These are phyloP conservation scores for Mesitornis unicolor DNA, from an alignment of 2,113 vertebrate species.

Conservation along the genomic window DNA sequence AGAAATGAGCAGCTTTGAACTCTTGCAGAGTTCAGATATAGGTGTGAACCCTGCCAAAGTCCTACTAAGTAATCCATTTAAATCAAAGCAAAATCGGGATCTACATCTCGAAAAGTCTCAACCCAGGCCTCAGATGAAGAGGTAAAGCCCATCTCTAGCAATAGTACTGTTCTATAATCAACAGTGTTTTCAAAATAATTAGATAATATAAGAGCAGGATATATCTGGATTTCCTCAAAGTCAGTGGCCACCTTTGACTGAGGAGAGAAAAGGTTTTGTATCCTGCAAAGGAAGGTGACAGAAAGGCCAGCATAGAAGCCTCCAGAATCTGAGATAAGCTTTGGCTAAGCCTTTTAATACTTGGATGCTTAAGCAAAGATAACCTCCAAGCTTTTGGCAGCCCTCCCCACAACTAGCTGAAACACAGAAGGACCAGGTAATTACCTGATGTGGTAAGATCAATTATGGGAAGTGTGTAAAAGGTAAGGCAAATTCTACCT, in stretches of 20 bases:
- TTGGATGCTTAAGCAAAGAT: conserved; percentile 38
- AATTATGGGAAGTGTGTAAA: conserved; percentile 53
- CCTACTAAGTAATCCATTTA: not conserved
- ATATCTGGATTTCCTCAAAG: not conserved
- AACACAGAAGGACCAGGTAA: conserved; percentile 53
- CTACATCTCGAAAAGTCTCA: not conserved
- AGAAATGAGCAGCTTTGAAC: not conserved
- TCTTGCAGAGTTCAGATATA: not conserved
- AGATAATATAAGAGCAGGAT: not conserved
- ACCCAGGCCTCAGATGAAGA: not conserved
- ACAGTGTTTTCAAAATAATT: not conserved
- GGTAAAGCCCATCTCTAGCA: not conserved
- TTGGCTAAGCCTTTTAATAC: conserved; percentile 42
- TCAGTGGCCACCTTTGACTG: not conserved
- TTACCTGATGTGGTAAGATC: conserved; percentile 52
- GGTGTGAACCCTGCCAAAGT: not conserved
- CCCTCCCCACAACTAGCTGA: conserved; percentile 32
- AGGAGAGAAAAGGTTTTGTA: not conserved
- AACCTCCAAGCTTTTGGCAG: conserved; percentile 49
- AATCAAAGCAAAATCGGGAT: conserved; percentile 3
- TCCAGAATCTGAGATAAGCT: conserved; percentile 50
- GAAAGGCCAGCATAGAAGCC: not conserved
- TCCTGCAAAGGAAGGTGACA: not conserved
- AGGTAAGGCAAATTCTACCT: conserved; percentile 44
- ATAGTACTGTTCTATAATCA: not conserved